Conservation (phyloP, 2,888 invertebrate species). For the Andrena haemorrhoa region DNA sequence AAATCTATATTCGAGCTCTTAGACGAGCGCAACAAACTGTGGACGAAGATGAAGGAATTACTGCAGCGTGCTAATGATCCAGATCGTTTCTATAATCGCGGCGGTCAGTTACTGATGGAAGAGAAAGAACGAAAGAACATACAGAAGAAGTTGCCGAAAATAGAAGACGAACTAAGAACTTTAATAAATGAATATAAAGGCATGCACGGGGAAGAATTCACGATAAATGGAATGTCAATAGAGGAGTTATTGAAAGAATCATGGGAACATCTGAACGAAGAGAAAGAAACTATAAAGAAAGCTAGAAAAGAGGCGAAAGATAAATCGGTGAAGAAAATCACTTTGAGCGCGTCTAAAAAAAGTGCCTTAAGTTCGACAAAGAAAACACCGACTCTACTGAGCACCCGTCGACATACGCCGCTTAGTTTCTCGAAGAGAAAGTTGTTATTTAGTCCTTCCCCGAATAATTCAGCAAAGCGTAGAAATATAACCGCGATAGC, state of each 20-base stretch:
- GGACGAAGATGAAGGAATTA: conserved; percentile 91
- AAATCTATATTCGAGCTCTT: conserved; percentile 87
- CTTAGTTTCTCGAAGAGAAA: conserved; percentile 75
- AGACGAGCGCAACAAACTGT: conserved; percentile 82
- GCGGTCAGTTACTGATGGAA: conserved; percentile 93
- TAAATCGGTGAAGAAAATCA: conserved; percentile 75
- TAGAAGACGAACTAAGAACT: conserved; percentile 88
- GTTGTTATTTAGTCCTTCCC: conserved; percentile 75
- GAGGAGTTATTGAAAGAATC: conserved; percentile 88
- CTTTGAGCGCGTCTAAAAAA: conserved; percentile 77
- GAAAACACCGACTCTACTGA: conserved; percentile 38
- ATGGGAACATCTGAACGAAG: conserved; percentile 88
- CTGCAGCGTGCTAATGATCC: conserved; percentile 92
- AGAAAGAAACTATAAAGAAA: conserved; percentile 82
- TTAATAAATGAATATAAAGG: conserved; percentile 85
- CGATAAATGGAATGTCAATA: conserved; percentile 88
- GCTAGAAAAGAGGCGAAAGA: conserved; percentile 72
- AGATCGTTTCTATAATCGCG: conserved; percentile 93
- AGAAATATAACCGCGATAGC: conserved; percentile 68
- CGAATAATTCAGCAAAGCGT: conserved; percentile 73
- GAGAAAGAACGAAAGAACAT: conserved; percentile 94
- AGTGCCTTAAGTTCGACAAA: conserved; percentile 77
- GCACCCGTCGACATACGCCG: conserved; percentile 45
- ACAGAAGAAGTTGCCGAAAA: conserved; percentile 89
- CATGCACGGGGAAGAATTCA: conserved; percentile 86